These are phyloP conservation scores for Heliconius hewitsoni DNA, from an alignment of 1,140 invertebrate species.

Conservation along the genomic window DNA sequence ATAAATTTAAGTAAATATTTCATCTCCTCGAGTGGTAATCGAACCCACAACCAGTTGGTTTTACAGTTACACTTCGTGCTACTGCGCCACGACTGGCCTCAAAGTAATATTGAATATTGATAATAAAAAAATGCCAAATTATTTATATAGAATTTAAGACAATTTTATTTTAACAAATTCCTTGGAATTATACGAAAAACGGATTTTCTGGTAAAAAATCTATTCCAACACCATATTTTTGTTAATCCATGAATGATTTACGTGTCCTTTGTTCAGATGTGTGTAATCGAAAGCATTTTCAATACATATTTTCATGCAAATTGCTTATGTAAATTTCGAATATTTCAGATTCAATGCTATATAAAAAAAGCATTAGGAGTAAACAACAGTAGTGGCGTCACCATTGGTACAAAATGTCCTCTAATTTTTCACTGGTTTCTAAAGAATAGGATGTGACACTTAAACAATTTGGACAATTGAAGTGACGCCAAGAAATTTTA, in stretches of 20 bases:
- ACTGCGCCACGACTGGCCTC: too few relatives aligned
- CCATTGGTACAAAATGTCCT: neutral
- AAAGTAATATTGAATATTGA: too few relatives aligned
- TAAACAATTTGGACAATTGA: neutral
- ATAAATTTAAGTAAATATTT: too few relatives aligned
- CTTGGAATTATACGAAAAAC: too few relatives aligned
- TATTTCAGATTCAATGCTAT: neutral
- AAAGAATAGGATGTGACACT: neutral
- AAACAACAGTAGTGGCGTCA: neutral
- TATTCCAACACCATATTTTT: neutral
- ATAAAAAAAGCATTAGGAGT: neutral
- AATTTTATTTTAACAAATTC: too few relatives aligned
- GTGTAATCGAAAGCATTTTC: conserved; percentile 10
- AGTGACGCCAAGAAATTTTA: too few relatives aligned
- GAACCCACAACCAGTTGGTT: too few relatives aligned
- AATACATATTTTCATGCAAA: conserved; percentile 6
- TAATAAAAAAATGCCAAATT: too few relatives aligned
- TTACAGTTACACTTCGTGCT: too few relatives aligned
- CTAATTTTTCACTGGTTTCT: neutral
- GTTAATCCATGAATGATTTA: neutral
- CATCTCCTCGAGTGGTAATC: too few relatives aligned
- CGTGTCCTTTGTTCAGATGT: conserved; percentile 10
- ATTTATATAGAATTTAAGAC: too few relatives aligned
- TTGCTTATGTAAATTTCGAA: conserved; percentile 9
- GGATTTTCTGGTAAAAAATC: neutral